Evolutionary conservation across 1,140 invertebrate species (phyloP).

Genomic region (Temnothorax longispinosus): DNA sequence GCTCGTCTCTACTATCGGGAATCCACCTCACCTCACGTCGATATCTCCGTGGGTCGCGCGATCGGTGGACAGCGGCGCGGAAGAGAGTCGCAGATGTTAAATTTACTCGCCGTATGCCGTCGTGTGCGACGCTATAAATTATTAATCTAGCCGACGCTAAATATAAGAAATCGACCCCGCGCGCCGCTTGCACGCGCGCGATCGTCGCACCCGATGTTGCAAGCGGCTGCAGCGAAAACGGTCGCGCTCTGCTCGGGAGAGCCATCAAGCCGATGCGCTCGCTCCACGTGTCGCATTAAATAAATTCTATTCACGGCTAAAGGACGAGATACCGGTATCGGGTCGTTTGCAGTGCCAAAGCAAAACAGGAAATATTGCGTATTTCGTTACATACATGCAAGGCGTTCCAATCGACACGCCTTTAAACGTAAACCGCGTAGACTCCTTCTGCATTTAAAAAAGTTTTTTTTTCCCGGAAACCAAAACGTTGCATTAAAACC

Average conservation of each 20-base stretch:
- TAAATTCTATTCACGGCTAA: conserved; percentile 24
- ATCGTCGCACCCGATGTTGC: conserved; percentile 2
- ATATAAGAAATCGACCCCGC: conserved; percentile 34
- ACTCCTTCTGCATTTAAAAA: background rate
- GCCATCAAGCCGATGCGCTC: conserved; percentile 13
- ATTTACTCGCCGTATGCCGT: background rate
- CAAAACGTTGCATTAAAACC: background rate
- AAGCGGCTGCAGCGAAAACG: conserved; percentile 15
- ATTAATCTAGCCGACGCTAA: conserved; percentile 32
- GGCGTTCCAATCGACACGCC: background rate
- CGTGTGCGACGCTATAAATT: conserved; percentile 27
- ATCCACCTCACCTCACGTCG: background rate
- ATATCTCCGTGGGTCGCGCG: background rate
- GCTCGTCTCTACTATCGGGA: background rate
- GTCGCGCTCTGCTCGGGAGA: background rate
- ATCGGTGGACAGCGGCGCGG: conserved; percentile 11
- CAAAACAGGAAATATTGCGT: background rate
- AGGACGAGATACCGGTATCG: conserved; percentile 13
- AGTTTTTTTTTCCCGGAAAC: background rate
- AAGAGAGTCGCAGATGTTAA: background rate
- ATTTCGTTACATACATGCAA: background rate
- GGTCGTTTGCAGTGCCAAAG: background rate
- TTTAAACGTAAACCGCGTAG: background rate
- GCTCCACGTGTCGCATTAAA: conserved; percentile 42
- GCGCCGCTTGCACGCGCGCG: background rate